phyloP scores from a whole-genome alignment of 2,888 invertebrate species.

The Cerceris ruficornis region DNA sequence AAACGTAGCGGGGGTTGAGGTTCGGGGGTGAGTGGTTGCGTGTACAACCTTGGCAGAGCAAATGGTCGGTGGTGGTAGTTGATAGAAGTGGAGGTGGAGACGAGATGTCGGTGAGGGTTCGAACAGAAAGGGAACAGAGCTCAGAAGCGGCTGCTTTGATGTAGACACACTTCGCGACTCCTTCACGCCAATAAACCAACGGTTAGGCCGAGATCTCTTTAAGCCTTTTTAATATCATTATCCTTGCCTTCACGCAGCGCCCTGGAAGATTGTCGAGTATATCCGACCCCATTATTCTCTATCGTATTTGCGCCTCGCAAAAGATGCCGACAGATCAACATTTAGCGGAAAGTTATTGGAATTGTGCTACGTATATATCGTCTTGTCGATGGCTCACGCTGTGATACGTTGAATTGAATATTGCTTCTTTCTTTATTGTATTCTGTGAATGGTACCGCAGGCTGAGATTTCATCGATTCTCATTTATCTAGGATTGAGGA shows the following conservation, averaged over 20 bases:
- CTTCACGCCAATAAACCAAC: slow-evolving; percentile 81
- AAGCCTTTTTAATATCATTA: slow-evolving; percentile 78
- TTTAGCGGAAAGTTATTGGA: too few relatives aligned
- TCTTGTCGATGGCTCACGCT: too few relatives aligned
- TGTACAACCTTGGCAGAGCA: slow-evolving; percentile 52
- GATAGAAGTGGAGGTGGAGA: slow-evolving; percentile 51
- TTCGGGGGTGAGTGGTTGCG: slow-evolving; percentile 56
- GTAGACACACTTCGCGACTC: slow-evolving; percentile 79
- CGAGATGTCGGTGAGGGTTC: slow-evolving; percentile 48
- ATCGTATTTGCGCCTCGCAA: neutral
- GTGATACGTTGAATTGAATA: too few relatives aligned
- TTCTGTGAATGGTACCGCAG: too few relatives aligned
- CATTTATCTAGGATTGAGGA: too few relatives aligned
- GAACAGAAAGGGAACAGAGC: slow-evolving; percentile 62
- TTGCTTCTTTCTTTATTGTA: too few relatives aligned
- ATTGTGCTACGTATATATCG: too few relatives aligned
- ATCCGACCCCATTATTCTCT: neutral
- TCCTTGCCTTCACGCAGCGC: slow-evolving; percentile 67
- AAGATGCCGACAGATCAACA: too few relatives aligned
- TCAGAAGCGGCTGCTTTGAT: slow-evolving; percentile 78
- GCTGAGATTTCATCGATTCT: too few relatives aligned
- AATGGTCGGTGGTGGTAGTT: slow-evolving; percentile 51
- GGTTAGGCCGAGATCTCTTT: slow-evolving; percentile 79
- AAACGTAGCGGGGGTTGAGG: slow-evolving; percentile 30
- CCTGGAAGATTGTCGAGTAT: slow-evolving; percentile 22